Evolutionary conservation across 92 coral and sea anemone genomes (phyloP), one percentile per base, ranked within the genome.

Genomic region (Epizoanthus fatuus): DNA sequence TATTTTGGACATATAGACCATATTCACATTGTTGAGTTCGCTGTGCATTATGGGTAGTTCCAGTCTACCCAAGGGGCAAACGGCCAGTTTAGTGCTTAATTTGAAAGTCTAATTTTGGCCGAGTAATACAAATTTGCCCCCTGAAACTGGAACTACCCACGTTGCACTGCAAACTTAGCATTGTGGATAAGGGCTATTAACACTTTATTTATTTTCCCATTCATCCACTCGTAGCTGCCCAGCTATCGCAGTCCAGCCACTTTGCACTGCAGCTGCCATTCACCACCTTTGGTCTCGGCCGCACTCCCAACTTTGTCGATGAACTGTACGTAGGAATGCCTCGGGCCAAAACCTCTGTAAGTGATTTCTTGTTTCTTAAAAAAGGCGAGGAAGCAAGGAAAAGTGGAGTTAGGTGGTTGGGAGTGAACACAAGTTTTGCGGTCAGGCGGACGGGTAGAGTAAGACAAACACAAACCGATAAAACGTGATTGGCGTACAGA

Each of bases 261-360:
- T 97, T 89, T 72, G 98, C 99, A 29, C 94, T 97, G 4, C 99
- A 97, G 74, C 92, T 94, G 42, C 99, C 99, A 6, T 97, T 91
- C 86, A 88, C 85, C 29, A 91, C 93, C 74, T 97, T 97, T 90
- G 99, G 99, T 9, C 91, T 97, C 62, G 99, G 99, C 54, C 86
- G 94, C 32, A 95, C 99, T 0, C 98, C 99, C 37, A 97, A 97
- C 91, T 97, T 97, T 88, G 95, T 97, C 4, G 98, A 95, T 76
- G 78, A 92, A 54, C 84, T 97, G 32, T 65, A 75, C 19, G 90
- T 97, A 13, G 98, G 99, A 20, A 85, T 95, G 91, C 99, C 97
- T 52, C 88, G 97, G 60, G 91, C 95, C 64, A 86, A 76, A 42
- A 68, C 47, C 0, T 84, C 95, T 84, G 99, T 97, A 88, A 90